Evolutionary conservation across 2,113 vertebrate species (phyloP), one percentile per base, ranked within the genome.

Genomic region (Centropristis striata): DNA sequence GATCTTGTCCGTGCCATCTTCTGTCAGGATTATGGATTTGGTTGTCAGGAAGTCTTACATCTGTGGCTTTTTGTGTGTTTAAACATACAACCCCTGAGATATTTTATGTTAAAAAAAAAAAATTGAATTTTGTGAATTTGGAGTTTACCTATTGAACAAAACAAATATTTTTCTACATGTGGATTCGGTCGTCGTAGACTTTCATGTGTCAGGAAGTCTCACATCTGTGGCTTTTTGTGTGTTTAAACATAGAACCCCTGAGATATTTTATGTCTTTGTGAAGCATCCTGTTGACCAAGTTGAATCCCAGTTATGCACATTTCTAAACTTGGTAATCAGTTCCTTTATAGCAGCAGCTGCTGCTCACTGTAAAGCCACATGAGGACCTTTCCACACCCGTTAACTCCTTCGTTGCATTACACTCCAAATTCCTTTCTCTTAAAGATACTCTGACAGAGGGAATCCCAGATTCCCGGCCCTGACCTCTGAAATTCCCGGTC

Each of bases 401-500:
- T 79, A 86, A 88, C 75, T 86, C 77, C 83, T 83, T 90, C 60
- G 76, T 84, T 66, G 58, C 84, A 59, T 89, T 87, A 53, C 88
- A 82, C 78, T 63, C 72, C 66, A 39, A 69, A 89, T 88, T 83
- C 88, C 71, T 86, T 42, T 44, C 59, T 53, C 50, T 65, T 55
- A 75, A 39, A 88, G 78, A 82, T 42, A 78, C 72, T 86, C 80
- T 73, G 61, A 88, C 72, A 50, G 74, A 92, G 81, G 74, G 88
- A 90, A 89, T 86, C 87, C 88, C 80, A 71, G 67, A 92, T 87
- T 86, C 80, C 74, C 42, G 20, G n/a, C 70, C 67, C 57, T 90
- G 93, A 92, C 92, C 90, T 49, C 59, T 70, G 42, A 82, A 81
- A 91, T 92, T 87, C 90, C 86, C 49, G 44, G 86, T 86, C 86